Percentiles rank a stretch among this genome's conserved stretches.
Evolutionary conservation across 2,888 invertebrate species (phyloP).

Genomic region (Dioctria linearis): DNA sequence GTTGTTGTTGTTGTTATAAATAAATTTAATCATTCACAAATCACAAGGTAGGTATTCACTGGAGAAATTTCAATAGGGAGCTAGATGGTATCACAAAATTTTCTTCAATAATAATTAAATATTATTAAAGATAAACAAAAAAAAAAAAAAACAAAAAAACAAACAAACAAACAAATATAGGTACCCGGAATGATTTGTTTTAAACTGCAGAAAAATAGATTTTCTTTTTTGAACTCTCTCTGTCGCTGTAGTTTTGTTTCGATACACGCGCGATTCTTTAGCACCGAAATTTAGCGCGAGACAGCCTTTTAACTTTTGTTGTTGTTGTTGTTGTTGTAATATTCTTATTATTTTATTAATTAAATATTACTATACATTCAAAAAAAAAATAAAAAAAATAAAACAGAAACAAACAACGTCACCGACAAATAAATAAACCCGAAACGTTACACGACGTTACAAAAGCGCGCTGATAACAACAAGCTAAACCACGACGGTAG

Average conservation of each 20-base stretch:
- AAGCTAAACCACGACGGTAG: constrained; percentile 22
- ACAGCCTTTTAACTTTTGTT: constrained; percentile 7
- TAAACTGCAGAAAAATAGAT: not conserved
- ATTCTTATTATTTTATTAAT: not conserved
- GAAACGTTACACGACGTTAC: constrained; percentile 4
- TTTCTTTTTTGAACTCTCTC: not conserved
- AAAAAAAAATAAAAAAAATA: not conserved
- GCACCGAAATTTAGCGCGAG: constrained; percentile 22
- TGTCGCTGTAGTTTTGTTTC: not conserved
- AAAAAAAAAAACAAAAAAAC: not conserved
- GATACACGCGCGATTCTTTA: constrained; percentile 10
- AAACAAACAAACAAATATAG: not conserved
- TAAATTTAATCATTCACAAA: constrained; percentile 18
- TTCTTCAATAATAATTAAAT: not conserved
- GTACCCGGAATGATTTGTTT: constrained; percentile 34
- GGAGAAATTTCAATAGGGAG: no score
- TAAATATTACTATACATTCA: no score
- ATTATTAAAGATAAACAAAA: not conserved
- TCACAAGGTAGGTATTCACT: constrained; percentile 3
- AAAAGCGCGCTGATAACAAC: constrained; percentile 20
- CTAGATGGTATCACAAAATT: not conserved
- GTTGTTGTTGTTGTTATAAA: not conserved
- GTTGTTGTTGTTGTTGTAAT: not conserved
- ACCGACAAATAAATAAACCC: constrained; percentile 13
- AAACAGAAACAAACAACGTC: constrained; percentile 9